Base-by-base conservation (phyloP, 1,140 invertebrate species). In the Cyclina sinensis region DNA sequence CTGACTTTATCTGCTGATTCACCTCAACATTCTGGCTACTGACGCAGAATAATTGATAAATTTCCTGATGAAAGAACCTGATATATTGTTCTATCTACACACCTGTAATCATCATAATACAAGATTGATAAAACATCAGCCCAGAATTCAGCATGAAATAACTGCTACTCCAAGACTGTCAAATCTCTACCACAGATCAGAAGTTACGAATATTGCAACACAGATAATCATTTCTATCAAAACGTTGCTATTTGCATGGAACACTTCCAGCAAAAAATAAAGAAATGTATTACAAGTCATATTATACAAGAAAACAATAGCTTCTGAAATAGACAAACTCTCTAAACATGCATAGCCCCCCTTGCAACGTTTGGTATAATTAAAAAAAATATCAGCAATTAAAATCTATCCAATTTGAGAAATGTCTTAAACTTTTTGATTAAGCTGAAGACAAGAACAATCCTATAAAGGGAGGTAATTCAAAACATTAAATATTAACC, bases 51-150 rank as follows among this genome's bases (percentile, higher is more conserved):
- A 18, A 65, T 30, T 65, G 59, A 65, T 65, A 65, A 65, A 65
- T 30, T 30, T 65, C 27, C 11, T 65, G 59, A 65, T 65, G 59
- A 65, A 65, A 65, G 30, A 3, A 30, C 3, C 24, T 65, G 59
- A 65, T 30, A 65, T 65, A 65, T 65, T 65, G 59, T 65, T 65
- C 59, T 65, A 30, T 65, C 30, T 65, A 65, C 59, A 16, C 59
- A 65, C 59, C 59, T 65, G 59, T 65, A 65, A 2, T 27, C n/a
- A 35, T 30, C 59, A 65, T 14, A 54, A 11, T 65, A 30, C 59
- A 30, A 30, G 59, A 65, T 65, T 65, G 5, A 65, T 65, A 65
- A 65, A 65, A 65, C 59, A 30, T 65, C 24, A 30, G 4, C 24
- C 24, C 27, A 30, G 59, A 18, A 65, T 30, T 65, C 59, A 24